phyloP scores from a whole-genome alignment of 2,888 invertebrate genomes.

The Campoplex nolae region DNA sequence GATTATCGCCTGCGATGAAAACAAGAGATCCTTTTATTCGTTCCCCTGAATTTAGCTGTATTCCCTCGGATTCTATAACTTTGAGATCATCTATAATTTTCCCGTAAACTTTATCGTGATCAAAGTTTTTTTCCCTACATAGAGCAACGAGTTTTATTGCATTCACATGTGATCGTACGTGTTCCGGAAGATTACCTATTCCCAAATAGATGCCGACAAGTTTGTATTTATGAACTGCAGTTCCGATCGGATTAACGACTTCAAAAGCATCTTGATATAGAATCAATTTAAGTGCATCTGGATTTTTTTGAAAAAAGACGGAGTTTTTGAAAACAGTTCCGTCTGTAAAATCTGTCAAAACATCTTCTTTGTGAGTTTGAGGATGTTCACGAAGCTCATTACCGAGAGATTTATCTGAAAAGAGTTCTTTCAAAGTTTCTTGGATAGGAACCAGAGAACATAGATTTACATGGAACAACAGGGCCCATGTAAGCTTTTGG shows the following conservation, averaged over 20 bases:
- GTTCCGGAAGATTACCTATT: conserved; percentile 50
- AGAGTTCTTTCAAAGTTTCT: conserved; percentile 37
- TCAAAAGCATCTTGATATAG: conserved; percentile 61
- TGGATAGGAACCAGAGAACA: conserved; percentile 45
- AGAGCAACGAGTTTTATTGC: conserved; percentile 58
- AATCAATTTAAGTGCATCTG: conserved; percentile 23
- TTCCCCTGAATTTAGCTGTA: not conserved
- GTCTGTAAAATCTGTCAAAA: conserved; percentile 44
- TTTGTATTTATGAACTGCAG: conserved; percentile 49
- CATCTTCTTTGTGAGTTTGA: not conserved
- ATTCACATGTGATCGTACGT: conserved; percentile 52
- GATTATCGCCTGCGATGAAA: conserved; percentile 71
- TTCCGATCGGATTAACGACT: conserved; percentile 48
- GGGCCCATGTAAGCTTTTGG: too few relatives aligned
- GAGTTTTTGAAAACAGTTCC: conserved; percentile 26
- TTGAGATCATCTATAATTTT: conserved; percentile 55
- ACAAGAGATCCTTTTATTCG: conserved; percentile 24
- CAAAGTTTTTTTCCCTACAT: conserved; percentile 52
- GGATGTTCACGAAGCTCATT: conserved; percentile 14
- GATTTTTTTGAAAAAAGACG: conserved; percentile 22
- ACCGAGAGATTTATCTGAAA: conserved; percentile 46
- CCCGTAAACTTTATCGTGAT: conserved; percentile 54
- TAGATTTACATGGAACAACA: too few relatives aligned
- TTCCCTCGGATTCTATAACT: conserved; percentile 22
- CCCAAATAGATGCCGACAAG: conserved; percentile 50